A percentile compares a stretch with the other conserved stretches of the same genome.
Evolutionary conservation across 2,888 invertebrate species (phyloP).

Genomic region (Syritta pipiens): DNA sequence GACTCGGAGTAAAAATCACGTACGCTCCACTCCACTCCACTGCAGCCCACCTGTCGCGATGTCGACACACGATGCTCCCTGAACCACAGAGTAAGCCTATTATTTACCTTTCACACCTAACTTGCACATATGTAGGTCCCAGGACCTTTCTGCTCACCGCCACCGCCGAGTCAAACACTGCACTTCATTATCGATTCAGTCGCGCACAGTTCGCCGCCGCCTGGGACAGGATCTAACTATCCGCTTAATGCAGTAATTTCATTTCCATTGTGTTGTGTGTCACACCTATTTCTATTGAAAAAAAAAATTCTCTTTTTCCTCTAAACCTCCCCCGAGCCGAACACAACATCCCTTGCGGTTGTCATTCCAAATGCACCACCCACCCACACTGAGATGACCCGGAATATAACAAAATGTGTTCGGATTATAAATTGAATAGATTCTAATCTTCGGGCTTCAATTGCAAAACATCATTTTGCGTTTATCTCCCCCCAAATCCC

Average conservation of each 20-base stretch:
- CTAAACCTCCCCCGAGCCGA: background rate
- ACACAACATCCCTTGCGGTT: slow-evolving; percentile 13
- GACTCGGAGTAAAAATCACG: too few relatives aligned
- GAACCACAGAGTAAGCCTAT: slow-evolving; percentile 23
- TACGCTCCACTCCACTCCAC: too few relatives aligned
- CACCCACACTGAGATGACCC: background rate
- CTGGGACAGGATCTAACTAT: slow-evolving; percentile 11
- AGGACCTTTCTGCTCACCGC: background rate
- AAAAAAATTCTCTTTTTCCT: background rate
- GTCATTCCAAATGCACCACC: slow-evolving; percentile 9
- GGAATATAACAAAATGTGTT: slow-evolving; percentile 31
- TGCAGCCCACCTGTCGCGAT: too few relatives aligned
- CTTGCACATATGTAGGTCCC: background rate
- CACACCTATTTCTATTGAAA: too few relatives aligned
- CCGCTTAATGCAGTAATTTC: slow-evolving; percentile 25
- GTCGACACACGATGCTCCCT: background rate
- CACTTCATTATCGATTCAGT: slow-evolving; percentile 58
- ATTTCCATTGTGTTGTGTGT: slow-evolving; percentile 28
- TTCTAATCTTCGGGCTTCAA: slow-evolving; percentile 58
- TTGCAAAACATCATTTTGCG: slow-evolving; percentile 53
- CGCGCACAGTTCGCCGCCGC: background rate
- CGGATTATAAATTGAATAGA: slow-evolving; percentile 67
- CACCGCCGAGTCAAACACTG: slow-evolving; percentile 1
- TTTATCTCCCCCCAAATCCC: slow-evolving; percentile 55
- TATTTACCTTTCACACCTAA: slow-evolving; percentile 53